Percentiles rank a stretch among this genome's conserved stretches.
These are phyloP conservation scores for Polyploca ridens DNA, from an alignment of 2,888 invertebrate species.

Conservation along the genomic window DNA sequence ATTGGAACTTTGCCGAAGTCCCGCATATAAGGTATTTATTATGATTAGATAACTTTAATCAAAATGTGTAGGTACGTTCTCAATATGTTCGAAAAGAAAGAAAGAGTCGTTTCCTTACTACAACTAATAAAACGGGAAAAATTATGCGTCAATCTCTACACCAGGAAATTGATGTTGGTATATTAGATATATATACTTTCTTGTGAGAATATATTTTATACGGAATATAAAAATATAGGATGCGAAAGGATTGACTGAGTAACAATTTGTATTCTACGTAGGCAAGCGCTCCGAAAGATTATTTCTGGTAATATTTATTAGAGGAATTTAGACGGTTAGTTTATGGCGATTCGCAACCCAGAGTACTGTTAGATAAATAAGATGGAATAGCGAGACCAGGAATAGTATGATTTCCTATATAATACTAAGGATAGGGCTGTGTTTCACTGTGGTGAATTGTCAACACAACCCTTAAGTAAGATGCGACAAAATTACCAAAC, in stretches of 20 bases:
- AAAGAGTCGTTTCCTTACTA: background rate
- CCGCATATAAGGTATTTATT: constrained; percentile 21
- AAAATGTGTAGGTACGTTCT: background rate
- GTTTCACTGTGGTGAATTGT: no score
- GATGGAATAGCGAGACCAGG: no score
- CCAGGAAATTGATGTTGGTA: constrained; percentile 1
- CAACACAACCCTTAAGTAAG: no score
- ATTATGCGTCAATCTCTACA: constrained; percentile 12
- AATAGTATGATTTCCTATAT: no score
- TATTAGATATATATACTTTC: background rate
- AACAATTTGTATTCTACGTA: constrained; percentile 6
- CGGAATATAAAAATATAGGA: background rate
- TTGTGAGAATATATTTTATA: background rate
- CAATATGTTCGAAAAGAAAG: background rate
- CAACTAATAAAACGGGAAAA: constrained; percentile 13
- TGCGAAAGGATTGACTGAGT: background rate
- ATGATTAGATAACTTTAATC: constrained; percentile 29
- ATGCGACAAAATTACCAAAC: no score
- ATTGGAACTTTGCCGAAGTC: constrained; percentile 24
- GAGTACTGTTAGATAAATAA: background rate
- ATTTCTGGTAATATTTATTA: background rate
- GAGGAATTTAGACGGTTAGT: background rate
- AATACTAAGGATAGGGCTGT: no score
- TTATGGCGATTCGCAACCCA: background rate
- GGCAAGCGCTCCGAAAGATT: background rate